These are phyloP conservation scores for Dreissena polymorpha DNA, from an alignment of 1,140 invertebrate species.

Conservation along the genomic window DNA sequence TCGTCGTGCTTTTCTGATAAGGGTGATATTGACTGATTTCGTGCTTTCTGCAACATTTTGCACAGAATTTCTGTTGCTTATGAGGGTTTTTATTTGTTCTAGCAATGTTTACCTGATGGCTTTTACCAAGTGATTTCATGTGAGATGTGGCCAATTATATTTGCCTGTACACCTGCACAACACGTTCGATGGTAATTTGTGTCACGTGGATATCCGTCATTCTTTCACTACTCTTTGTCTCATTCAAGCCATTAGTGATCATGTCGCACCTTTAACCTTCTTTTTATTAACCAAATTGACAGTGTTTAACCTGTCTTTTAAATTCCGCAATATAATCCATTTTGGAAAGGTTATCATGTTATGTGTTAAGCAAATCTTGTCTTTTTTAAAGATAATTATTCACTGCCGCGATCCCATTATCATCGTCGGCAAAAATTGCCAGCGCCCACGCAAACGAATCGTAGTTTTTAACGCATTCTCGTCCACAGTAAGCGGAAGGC, in stretches of 20 bases:
- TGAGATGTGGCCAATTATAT: conserved; percentile 51
- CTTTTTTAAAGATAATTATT: conserved; percentile 36
- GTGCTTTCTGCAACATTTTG: too few relatives aligned
- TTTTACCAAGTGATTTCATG: conserved; percentile 6
- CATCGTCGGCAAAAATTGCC: background rate
- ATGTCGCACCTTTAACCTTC: conserved; percentile 57
- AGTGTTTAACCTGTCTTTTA: conserved; percentile 50
- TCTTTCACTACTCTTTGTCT: conserved; percentile 55
- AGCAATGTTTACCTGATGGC: background rate
- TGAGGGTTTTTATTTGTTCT: background rate
- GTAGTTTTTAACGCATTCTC: background rate
- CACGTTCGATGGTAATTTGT: conserved; percentile 45
- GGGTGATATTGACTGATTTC: conserved; percentile 21
- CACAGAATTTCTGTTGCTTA: conserved; percentile 4
- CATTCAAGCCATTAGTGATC: conserved; percentile 54
- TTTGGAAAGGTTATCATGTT: conserved; percentile 32
- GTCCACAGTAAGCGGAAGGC: background rate
- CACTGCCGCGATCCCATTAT: background rate
- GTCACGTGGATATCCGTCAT: conserved; percentile 51
- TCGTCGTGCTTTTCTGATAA: conserved; percentile 24
- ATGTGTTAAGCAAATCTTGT: conserved; percentile 48
- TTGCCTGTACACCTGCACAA: conserved; percentile 50
- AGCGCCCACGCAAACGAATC: background rate
- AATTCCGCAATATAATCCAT: conserved; percentile 57
- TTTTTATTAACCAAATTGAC: conserved; percentile 51